Evolutionary conservation across 1,140 invertebrate genomes (phyloP), one percentile per base, ranked within the genome.

Genomic region (Drosophila chauvacae): DNA sequence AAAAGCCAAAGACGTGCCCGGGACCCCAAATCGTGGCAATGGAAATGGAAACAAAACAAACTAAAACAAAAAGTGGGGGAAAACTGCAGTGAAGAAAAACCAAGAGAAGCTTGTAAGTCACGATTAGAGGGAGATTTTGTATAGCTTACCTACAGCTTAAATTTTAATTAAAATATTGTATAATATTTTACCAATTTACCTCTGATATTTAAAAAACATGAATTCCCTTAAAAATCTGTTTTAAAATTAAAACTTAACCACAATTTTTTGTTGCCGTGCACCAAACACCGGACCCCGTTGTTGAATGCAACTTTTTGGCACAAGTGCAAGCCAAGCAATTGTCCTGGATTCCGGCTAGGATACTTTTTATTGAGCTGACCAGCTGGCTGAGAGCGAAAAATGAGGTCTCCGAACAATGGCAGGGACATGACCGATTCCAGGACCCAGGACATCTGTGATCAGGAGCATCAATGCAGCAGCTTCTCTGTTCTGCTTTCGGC

Each of bases 251-350:
- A 11, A 4, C 18, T n/a, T n/a, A 0, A 1, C 9, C 16, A 1
- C 14, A 28, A 7, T 16, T 61, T 61, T 65, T 64, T 62, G 2
- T 39, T 62, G 20, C 20, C 16, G 28, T 39, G 62, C 44, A 61
- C 2, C 7, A 2, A n/a, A n/a, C 44, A 61, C 2, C 7, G 3
- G 14, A n/a, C 13, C 28, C 20, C 18, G n/a, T 10, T 16, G 64
- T 66, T 66, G 26, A 41, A 51, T 80, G 76, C 61, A 80, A 80
- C 48, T 80, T 74, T 75, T 61, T 55, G 50, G 61, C 53, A 81
- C 79, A 81, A 79, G 77, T 80, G 77, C 76, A 79, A 60, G 60
- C 55, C 59, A 78, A 65, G 78, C 48, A 74, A 75, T 80, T 80
- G 71, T 80, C 62, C 33, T 71, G 33, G 35, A 56, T 63, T 71